These are phyloP conservation scores for Sialia sialis DNA, from an alignment of 2,113 vertebrate genomes.

Conservation along the genomic window DNA sequence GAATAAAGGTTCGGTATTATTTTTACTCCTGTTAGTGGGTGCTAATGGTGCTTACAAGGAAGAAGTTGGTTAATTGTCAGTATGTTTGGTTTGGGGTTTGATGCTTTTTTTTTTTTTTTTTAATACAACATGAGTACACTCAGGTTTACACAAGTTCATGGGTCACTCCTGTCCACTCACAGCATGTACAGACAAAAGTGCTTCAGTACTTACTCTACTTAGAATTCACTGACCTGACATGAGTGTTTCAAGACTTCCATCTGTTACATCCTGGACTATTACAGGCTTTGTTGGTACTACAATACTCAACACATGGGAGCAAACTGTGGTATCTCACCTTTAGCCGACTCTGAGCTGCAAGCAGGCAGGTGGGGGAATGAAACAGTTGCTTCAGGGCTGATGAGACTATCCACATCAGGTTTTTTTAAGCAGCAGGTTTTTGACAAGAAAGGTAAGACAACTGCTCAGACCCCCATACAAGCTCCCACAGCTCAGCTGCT, in stretches of 20 bases:
- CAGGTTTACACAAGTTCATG: neutral
- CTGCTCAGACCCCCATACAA: neutral
- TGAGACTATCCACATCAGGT: neutral
- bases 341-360: neutral
- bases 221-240: neutral
- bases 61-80: neutral
- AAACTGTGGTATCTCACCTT: neutral
- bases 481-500: neutral
- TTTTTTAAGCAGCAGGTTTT: neutral
- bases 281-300: neutral
- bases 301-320: neutral
- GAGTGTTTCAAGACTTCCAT: neutral
- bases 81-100: neutral
- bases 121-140: neutral
- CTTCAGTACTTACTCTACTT: neutral
- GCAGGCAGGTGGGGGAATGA: neutral
- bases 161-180: neutral
- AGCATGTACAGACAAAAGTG: neutral
- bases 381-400: neutral
- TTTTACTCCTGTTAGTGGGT: neutral
- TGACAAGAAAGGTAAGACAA: neutral
- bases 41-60: neutral
- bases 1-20: neutral
- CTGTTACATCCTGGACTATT: neutral
- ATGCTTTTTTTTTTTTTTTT: neutral